Base-by-base conservation (phyloP, 2,113 vertebrate genomes). In the Misgurnus anguillicaudatus region DNA sequence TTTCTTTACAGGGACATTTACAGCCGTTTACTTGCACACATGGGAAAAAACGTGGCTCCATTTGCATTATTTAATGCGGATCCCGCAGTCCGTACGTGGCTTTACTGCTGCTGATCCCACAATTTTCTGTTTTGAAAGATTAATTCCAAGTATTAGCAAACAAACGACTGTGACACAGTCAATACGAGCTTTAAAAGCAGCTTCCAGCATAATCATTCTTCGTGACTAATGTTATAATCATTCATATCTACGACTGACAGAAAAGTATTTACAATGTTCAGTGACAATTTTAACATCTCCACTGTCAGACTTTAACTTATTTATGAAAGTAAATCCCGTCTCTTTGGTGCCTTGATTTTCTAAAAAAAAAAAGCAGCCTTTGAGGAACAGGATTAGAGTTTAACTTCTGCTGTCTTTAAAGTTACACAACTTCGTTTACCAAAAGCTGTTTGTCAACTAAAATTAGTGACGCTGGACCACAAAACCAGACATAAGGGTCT, bases 101-200 rank as follows among this genome's bases (percentile, higher is more conserved):
- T 74, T 61, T 74, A 74, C 47, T 61, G 45, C 39, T 31, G 71
- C 71, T 61, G 41, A 74, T 74, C 19, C 57, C 19, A 62, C 57
- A 36, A 74, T 31, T 61, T 74, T 61, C 39, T 31, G 7, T 6
- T 21, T 14, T 47, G 57, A 74, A 74, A 74, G 39, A 74, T 61
- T 24, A 31, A 62, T 62, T 61, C 14, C 21, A 62, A 62, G 39
- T 10, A 74, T 74, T 73, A 74, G 57, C 71, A 62, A 74, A 74
- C 39, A 62, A 61, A 42, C 24, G 0, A 3, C 71, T 7, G 36
- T 31, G 57, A 74, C 71, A 60, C 19, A 47, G 71, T 60, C 71
- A 47, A 61, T 74, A 74, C 41, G 21, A 62, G 57, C 39, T 9
- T 21, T 36, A 21, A 38, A 73, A 73, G 57, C 55, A 9, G n/a